Evolutionary conservation across 2,888 invertebrate genomes (phyloP), one percentile per base, ranked within the genome.

Genomic region (Hypsopygia costalis): DNA sequence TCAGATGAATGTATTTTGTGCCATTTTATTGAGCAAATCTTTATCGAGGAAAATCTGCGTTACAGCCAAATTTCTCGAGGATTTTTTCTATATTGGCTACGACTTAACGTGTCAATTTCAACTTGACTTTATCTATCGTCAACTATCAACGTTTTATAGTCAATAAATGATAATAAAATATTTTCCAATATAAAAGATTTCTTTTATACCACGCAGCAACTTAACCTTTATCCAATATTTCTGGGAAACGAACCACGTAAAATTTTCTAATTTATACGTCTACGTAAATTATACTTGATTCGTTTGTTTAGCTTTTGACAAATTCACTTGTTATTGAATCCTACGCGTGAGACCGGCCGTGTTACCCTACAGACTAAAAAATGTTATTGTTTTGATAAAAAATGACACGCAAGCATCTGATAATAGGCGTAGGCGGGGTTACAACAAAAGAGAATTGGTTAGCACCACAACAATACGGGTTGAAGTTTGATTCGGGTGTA

Each of bases 331-430:
- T 59, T 58, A 59, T 63, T 60, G 64, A 55, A 51, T 54, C 53
- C 61, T 50, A 49, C 69, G 64, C 67, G 73, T 68, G 73, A 71
- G 72, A 72, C 47, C 59, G 58, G 47, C 55, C 64, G 63, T 64
- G 70, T 70, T 76, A 78, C 65, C 64, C 64, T 55, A 58, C 52
- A 52, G 60, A 55, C 53, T 55, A 69, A 77, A 79, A 81, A 85
- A 72, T 40, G 65, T 78, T 80, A 85, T 88, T 88, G 86, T 88
- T 88, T 88, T 87, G 81, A 80, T 87, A 88, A 88, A 88, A 88
- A 88, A 88, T 86, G 79, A 86, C 80, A 79, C 71, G 81, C 79
- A 79, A 75, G 72, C 69, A 85, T 87, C 83, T 81, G 88, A 88
- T 85, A 88, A 88, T 88, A 74, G 69, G 64, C 69, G 87, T 86